phyloP scores from a whole-genome alignment of 1,140 invertebrate genomes.

The Lamellibrachia luymesi region DNA sequence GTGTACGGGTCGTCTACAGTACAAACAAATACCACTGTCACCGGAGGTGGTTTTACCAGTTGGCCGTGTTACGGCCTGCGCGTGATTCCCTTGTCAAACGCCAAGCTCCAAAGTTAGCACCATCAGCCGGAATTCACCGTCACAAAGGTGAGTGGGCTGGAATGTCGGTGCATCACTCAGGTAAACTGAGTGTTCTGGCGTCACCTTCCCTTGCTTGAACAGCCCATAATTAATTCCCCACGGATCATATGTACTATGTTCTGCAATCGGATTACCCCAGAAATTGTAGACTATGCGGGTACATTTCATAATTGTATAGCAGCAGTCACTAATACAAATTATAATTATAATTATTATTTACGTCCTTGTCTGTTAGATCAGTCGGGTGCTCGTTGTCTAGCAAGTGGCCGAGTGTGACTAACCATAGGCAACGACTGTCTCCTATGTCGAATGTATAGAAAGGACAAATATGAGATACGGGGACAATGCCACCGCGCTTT shows the following conservation, averaged over 20 bases:
- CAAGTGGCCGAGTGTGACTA: background rate
- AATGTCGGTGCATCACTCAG: background rate
- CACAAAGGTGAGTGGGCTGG: background rate
- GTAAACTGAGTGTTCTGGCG: background rate
- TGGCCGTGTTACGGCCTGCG: background rate
- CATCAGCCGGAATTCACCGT: background rate
- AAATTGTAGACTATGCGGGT: background rate
- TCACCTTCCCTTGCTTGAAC: background rate
- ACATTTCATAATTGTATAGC: background rate
- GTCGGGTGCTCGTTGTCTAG: background rate
- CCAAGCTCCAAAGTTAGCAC: background rate
- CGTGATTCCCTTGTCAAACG: background rate
- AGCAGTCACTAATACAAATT: background rate
- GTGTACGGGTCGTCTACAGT: background rate
- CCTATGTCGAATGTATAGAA: too few species aligned
- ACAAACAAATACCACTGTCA: background rate
- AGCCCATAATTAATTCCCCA: background rate
- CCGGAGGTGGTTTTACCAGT: background rate
- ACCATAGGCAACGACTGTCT: background rate
- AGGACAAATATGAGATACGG: too few species aligned
- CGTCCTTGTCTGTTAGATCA: background rate
- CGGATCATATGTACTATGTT: background rate
- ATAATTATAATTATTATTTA: background rate
- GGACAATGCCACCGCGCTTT: too few species aligned
- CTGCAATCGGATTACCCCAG: background rate